Evolutionary conservation across 2,797 vertebrate species (phyloP).

Genomic region (Leptodactylus fallax): DNA sequence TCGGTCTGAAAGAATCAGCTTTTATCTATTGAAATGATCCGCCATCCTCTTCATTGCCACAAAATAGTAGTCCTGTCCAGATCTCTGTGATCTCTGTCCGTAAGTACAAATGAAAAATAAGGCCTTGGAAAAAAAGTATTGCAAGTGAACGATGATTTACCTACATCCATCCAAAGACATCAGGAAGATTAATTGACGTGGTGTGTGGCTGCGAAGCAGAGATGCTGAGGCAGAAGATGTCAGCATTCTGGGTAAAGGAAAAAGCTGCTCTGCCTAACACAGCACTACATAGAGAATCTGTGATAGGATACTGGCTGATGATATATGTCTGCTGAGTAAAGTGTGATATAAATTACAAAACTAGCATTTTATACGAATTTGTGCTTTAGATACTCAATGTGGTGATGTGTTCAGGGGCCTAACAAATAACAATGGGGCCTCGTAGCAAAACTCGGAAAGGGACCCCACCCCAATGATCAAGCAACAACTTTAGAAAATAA

Average conservation of each 20-base stretch:
- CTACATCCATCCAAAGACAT: constrained; percentile 41
- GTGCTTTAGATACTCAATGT: neutral
- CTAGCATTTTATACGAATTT: neutral
- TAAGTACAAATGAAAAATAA: constrained; percentile 26
- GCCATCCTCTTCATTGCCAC: constrained; percentile 21
- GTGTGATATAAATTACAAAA: neutral
- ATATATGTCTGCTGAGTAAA: neutral
- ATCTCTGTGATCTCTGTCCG: constrained; percentile 34
- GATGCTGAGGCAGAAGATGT: constrained; percentile 3
- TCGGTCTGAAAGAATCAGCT: constrained; percentile 19
- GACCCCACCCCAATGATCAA: no score
- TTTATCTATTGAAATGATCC: constrained; percentile 42
- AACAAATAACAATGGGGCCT: no score
- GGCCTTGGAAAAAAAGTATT: constrained; percentile 7
- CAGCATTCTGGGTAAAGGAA: constrained; percentile 18
- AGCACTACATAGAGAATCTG: neutral
- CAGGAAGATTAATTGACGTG: constrained; percentile 36
- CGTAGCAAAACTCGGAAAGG: no score
- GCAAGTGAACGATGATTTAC: constrained; percentile 42
- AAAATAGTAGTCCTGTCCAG: constrained; percentile 25
- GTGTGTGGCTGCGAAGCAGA: constrained; percentile 28
- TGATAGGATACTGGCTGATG: neutral
- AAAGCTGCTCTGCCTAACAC: neutral
- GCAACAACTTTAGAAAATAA: no score
- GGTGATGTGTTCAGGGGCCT: no score